Evolutionary conservation across 2,113 vertebrate species (phyloP), one percentile per base, ranked within the genome.

Genomic region (Vidua macroura): DNA sequence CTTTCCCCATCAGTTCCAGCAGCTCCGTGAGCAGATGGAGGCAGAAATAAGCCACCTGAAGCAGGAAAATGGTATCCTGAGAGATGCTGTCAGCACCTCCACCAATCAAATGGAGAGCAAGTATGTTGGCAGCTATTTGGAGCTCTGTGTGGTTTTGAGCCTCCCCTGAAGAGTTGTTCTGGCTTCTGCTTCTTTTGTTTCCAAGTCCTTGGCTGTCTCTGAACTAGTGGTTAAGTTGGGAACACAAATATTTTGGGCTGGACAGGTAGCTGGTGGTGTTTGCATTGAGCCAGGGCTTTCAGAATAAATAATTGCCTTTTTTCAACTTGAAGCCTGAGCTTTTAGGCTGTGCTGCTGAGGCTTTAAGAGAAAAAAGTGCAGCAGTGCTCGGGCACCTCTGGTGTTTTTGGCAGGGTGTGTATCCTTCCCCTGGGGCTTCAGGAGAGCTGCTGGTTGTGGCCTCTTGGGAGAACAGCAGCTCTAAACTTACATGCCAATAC

Each of bases 71-170:
- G 97, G 98, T 76, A 99, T 99, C 95, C 97, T 99, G 95, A 98
- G 99, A 97, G 99, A 99, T 93, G 99, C 99, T 75, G 99, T 99
- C 97, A 99, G 99, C 97, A 98, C 98, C n/a, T 99, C 99, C 85
- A 98, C 99, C 96, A 99, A 98, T 95, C 99, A 99, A 95, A 98
- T 99, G 98, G 99, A 99, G 97, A 99, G 97, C 98, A 99, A 99
- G 99, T 99, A 97, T 96, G 99, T 99, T 87, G 90, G 92, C 85
- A 68, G 93, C 90, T 74, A 3, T 66, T 74, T 0, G 1, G 39
- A 81, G 48, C 85, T 62, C 68, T 86, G 30, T 31, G 41, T 84
- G 33, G 11, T 63, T 69, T 68, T 86, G 46, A 92, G 31, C 43
- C 39, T 73, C 64, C 76, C 60, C 85, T 70, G 24, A 92, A 88